These are phyloP conservation scores for Tetranychus truncatus DNA, from an alignment of 2,888 invertebrate genomes.

Conservation along the genomic window DNA sequence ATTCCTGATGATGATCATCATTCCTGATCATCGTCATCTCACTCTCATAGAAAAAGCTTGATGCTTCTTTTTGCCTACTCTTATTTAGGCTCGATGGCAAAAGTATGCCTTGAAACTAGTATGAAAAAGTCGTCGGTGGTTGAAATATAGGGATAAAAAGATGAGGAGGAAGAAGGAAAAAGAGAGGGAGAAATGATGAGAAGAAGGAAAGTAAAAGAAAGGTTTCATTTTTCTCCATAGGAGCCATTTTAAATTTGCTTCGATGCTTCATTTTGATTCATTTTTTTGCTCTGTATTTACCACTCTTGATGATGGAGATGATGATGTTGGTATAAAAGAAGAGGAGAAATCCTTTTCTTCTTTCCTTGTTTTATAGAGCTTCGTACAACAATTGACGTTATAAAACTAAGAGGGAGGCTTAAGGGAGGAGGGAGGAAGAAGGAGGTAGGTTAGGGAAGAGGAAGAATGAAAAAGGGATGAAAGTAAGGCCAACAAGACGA, in stretches of 20 bases:
- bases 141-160: constrained; percentile 2
- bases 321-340: neutral
- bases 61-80: neutral
- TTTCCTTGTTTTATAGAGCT: neutral
- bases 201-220: neutral
- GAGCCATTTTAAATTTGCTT: constrained; percentile 4
- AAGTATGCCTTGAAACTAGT: neutral
- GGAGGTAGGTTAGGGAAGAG: neutral
- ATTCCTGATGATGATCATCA: neutral
- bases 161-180: neutral
- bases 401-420: neutral
- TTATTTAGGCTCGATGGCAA: neutral
- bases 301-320: neutral
- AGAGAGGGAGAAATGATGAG: neutral
- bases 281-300: neutral
- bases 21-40: constrained; percentile 1
- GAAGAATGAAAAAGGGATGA: neutral
- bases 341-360: neutral
- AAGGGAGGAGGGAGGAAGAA: neutral
- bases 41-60: neutral
- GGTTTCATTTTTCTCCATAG: neutral
- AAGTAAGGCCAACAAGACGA: neutral
- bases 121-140: neutral
- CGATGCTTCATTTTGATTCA: constrained; percentile 3
- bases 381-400: neutral